phyloP scores from a whole-genome alignment of 2,888 invertebrate genomes.

The Ctenicera cuprea region DNA sequence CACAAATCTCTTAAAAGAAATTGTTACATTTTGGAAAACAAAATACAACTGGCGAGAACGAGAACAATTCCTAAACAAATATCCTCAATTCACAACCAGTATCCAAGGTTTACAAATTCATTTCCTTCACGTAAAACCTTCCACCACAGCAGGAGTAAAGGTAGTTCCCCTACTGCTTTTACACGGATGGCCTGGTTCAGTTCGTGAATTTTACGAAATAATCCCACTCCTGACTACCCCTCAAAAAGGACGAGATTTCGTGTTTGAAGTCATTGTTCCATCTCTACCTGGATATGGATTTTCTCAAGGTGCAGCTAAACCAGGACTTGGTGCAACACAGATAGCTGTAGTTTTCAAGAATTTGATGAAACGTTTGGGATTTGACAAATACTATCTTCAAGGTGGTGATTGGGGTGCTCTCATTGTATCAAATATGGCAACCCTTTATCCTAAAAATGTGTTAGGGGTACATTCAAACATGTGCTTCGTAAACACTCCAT shows the following conservation, averaged over 20 bases:
- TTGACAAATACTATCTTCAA: slow-evolving; percentile 80
- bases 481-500: slow-evolving; percentile 53
- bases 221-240: slow-evolving; percentile 79
- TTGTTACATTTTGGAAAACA: slow-evolving; percentile 86
- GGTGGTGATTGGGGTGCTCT: slow-evolving; percentile 89
- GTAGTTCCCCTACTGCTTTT: slow-evolving; percentile 81
- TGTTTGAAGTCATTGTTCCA: slow-evolving; percentile 79
- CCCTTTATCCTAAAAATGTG: slow-evolving; percentile 77
- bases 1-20: slow-evolving; percentile 76
- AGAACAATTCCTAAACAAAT: slow-evolving; percentile 78
- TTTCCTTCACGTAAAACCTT: slow-evolving; percentile 80
- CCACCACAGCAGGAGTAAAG: slow-evolving; percentile 62
- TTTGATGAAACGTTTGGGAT: slow-evolving; percentile 82
- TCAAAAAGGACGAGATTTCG: slow-evolving; percentile 75
- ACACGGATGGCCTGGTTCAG: slow-evolving; percentile 94
- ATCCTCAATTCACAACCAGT: slow-evolving; percentile 82
- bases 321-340: slow-evolving; percentile 77
- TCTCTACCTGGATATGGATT: slow-evolving; percentile 75
- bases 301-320: slow-evolving; percentile 75
- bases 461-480: slow-evolving; percentile 73
- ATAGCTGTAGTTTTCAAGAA: slow-evolving; percentile 78
- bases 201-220: slow-evolving; percentile 87
- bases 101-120: slow-evolving; percentile 84
- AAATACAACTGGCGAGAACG: slow-evolving; percentile 81
- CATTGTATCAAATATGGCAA: slow-evolving; percentile 78